Conservation (phyloP, 2,888 invertebrate species). For the Vesta saturnalis region DNA sequence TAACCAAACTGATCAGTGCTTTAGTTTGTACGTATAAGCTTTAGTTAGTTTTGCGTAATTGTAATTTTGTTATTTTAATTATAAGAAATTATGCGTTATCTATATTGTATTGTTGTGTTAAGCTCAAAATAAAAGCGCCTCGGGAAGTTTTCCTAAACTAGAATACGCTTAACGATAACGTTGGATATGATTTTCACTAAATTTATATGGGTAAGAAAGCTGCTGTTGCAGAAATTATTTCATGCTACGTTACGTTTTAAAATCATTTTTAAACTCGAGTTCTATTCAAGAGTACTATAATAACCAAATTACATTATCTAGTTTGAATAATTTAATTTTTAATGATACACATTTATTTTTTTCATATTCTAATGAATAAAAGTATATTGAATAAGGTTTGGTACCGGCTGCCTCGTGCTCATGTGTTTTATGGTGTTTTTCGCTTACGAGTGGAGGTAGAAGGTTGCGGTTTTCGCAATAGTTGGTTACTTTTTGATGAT, state of each 20-base stretch:
- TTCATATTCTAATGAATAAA: too few species aligned
- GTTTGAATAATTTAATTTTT: too few species aligned
- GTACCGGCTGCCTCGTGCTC: too few species aligned
- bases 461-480: too few species aligned
- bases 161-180: neutral
- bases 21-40: neutral
- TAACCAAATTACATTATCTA: too few species aligned
- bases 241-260: neutral
- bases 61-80: neutral
- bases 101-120: neutral
- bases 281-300: too few species aligned
- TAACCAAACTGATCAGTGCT: too few species aligned
- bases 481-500: too few species aligned
- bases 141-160: neutral
- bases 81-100: neutral
- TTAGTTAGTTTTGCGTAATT: neutral
- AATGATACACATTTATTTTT: too few species aligned
- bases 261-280: neutral
- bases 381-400: too few species aligned
- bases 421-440: too few species aligned
- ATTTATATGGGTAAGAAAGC: neutral
- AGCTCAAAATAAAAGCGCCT: neutral
- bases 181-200: neutral
- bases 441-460: too few species aligned
- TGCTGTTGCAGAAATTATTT: neutral